phyloP scores from a whole-genome alignment of 2,113 vertebrate genomes.

The Petaurus breviceps region DNA sequence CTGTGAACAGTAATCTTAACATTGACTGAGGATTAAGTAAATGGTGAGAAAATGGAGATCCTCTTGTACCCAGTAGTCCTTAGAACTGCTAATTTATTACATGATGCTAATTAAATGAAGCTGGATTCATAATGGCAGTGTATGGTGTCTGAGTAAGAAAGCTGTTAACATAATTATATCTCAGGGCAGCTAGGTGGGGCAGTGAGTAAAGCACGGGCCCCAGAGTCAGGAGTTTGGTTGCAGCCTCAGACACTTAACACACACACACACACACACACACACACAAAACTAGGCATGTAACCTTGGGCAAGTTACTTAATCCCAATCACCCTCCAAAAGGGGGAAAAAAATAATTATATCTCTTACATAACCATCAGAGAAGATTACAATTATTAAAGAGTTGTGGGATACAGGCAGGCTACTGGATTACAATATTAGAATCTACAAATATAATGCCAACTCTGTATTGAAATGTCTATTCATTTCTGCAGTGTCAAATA shows the following conservation, averaged over 20 bases:
- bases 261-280: no score
- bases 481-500: slow-evolving; percentile 47
- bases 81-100: slow-evolving; percentile 86
- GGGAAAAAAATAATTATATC: slow-evolving; percentile 86
- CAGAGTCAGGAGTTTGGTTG: no score
- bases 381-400: slow-evolving; percentile 84
- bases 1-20: slow-evolving; percentile 78
- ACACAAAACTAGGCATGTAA: no score
- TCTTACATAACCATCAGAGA: slow-evolving; percentile 78
- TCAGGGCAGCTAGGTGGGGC: no score
- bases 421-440: slow-evolving; percentile 70
- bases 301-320: no score
- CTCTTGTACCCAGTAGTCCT: slow-evolving; percentile 79
- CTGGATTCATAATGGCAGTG: slow-evolving; percentile 84
- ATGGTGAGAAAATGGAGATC: slow-evolving; percentile 84
- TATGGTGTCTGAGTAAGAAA: slow-evolving; percentile 80
- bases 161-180: slow-evolving; percentile 85
- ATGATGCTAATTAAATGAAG: slow-evolving; percentile 85
- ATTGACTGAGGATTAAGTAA: slow-evolving; percentile 85
- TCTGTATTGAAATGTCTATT: slow-evolving; percentile 55
- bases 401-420: slow-evolving; percentile 73
- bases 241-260: no score
- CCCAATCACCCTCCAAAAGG: no score
- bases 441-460: slow-evolving; percentile 64
- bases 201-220: no score